These are phyloP conservation scores for Hydrotaea diabolus DNA, from an alignment of 2,888 invertebrate genomes.

Conservation along the genomic window DNA sequence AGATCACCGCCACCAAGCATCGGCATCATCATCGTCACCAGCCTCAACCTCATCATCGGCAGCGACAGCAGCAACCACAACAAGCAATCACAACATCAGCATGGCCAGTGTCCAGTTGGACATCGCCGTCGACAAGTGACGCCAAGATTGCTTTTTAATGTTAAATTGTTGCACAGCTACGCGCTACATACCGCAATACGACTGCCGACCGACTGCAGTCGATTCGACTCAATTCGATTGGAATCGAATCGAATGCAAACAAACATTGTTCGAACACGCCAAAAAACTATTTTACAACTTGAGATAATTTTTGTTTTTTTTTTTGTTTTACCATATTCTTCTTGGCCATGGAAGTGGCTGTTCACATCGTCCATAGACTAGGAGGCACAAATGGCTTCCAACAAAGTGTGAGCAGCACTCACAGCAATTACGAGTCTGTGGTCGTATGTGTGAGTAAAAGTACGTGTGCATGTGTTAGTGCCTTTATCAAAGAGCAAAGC, in stretches of 20 bases:
- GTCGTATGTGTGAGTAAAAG: background rate
- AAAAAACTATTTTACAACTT: conserved; percentile 38
- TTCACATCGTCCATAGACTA: conserved; percentile 38
- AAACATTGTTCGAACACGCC: conserved; percentile 12
- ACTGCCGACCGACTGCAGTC: conserved; percentile 1
- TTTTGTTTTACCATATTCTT: conserved; percentile 22
- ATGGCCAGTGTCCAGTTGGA: background rate
- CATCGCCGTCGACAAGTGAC: conserved; percentile 39
- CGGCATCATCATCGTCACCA: conserved; percentile 3
- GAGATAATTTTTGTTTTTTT: conserved; percentile 10
- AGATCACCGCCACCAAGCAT: conserved; percentile 41
- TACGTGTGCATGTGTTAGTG: background rate
- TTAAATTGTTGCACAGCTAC: conserved; percentile 33
- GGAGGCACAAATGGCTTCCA: conserved; percentile 14
- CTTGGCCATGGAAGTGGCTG: conserved; percentile 35
- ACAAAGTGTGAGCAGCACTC: conserved; percentile 32
- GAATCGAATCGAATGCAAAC: conserved; percentile 24
- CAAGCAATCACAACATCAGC: background rate
- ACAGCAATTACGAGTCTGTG: conserved; percentile 37
- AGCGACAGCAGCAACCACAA: background rate
- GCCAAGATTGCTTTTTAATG: conserved; percentile 58
- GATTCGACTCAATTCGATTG: background rate
- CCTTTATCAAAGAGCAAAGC: conserved; percentile 25
- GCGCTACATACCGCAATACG: no score
- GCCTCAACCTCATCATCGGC: conserved; percentile 5